Conservation (phyloP, 2,113 vertebrate genomes). For the Gorilla gorilla region DNA sequence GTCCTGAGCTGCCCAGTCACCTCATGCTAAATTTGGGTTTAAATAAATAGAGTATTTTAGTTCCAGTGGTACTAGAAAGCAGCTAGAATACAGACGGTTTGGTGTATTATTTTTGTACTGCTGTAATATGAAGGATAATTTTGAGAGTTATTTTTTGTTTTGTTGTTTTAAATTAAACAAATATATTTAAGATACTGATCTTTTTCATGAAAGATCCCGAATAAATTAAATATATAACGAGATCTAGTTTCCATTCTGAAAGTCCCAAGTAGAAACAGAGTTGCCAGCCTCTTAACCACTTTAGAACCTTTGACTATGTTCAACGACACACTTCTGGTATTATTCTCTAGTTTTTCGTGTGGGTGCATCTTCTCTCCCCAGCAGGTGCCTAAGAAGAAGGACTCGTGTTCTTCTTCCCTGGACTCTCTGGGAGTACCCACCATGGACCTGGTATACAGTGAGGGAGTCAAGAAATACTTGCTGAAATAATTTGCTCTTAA, state of each 20-base stretch:
- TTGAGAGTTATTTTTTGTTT: background rate
- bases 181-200: background rate
- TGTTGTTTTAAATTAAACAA: background rate
- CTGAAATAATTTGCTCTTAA: background rate
- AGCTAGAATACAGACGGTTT: background rate
- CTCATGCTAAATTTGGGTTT: conserved; percentile 68
- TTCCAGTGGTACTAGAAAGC: conserved; percentile 57
- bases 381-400: background rate
- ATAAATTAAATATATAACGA: background rate
- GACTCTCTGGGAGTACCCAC: background rate
- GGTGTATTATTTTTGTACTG: background rate
- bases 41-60: conserved; percentile 54
- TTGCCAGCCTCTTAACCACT: background rate
- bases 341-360: background rate
- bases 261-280: background rate
- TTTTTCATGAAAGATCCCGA: background rate
- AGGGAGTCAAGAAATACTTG: background rate
- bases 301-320: background rate
- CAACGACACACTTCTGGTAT: background rate
- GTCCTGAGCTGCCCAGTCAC: conserved; percentile 57
- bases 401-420: background rate
- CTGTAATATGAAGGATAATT: background rate
- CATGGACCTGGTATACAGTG: accelerated
- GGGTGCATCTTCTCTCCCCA: background rate
- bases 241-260: background rate